A percentile compares a stretch with the other conserved stretches of the same genome.
Conservation (phyloP, 2,888 invertebrate species). For the Itoplectis maculator region DNA sequence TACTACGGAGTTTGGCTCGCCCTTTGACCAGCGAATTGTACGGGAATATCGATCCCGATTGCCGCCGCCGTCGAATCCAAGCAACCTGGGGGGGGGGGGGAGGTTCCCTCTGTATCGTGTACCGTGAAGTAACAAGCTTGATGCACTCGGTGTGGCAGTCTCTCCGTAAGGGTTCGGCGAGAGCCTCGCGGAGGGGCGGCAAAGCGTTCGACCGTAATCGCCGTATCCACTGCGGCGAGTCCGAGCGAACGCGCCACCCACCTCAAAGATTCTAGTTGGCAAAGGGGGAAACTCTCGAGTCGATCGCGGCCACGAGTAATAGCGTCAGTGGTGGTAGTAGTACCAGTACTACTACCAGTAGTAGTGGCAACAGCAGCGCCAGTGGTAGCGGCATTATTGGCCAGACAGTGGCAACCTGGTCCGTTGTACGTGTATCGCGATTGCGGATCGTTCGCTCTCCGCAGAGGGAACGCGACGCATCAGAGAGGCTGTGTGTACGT, state of each 20-base stretch:
- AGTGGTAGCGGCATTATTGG: constrained; percentile 2
- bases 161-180: constrained; percentile 17
- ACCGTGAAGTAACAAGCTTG: constrained; percentile 35
- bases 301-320: constrained; percentile 51
- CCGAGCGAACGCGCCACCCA: constrained; percentile 37
- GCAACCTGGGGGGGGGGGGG: neutral
- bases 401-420: constrained; percentile 9
- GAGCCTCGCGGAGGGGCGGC: neutral
- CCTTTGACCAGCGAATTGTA: constrained; percentile 30
- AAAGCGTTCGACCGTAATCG: constrained; percentile 59
- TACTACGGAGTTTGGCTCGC: constrained; percentile 8
- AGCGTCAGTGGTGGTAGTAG: constrained; percentile 17
- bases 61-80: neutral
- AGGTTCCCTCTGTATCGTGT: constrained; percentile 26
- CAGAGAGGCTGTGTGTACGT: no score
- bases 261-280: constrained; percentile 60
- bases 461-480: constrained; percentile 10
- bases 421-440: no score
- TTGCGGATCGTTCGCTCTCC: neutral
- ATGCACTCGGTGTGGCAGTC: constrained; percentile 30
- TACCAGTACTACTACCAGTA: no score
- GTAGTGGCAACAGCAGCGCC: neutral
- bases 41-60: constrained; percentile 5
- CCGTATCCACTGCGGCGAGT: constrained; percentile 53
- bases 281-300: constrained; percentile 35